Base-by-base conservation (phyloP, 2,888 invertebrate genomes). In the Cheilosia grossa region DNA sequence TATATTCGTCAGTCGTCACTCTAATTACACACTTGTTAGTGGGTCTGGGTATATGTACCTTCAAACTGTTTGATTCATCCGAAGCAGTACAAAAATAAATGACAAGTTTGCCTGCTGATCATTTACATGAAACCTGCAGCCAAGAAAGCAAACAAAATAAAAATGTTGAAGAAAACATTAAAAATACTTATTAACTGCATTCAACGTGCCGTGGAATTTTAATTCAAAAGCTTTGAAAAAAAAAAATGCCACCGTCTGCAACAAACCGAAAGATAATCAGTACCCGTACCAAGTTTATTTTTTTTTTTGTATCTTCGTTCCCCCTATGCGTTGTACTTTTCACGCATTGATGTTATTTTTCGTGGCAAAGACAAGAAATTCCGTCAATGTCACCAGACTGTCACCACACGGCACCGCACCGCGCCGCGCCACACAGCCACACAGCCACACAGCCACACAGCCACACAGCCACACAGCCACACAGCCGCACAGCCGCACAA, bases 341-440 rank as follows among this genome's bases (percentile, higher is more conserved):
- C 61, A 37, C 37, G 49, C 72, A 63, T 73, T 51, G 30, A 44
- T 64, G 42, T 56, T 63, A 24, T 58, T 69, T 67, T 82, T 67
- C 44, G 78, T 70, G 61, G 69, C 70, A 64, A 33, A 42, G 9
- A 56, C 66, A 63, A 59, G 74, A 80, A 80, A 83, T 63, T 83
- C 74, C 74, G 74, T 80, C 83, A 83, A 83, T 83, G 83, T 64
- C 37, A 37, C 33, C 33, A 10, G 33, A 33, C 33, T 33, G 27
- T n/a, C 64, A 79, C 58, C 72, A 58, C 54, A 10, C 30, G 1
- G 44, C 27, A 44, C n/a, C n/a, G n/a, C n/a, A n/a, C 33, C 10
- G 10, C 33, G 1, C 10, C n/a, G 44, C 27, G 53, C 33, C 10
- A 0, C 33, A n/a, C n/a, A n/a, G 1, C 10, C 33, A 3, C 33